Percentiles rank a stretch among this genome's conserved stretches.
Evolutionary conservation across 2,797 vertebrate genomes (phyloP).

Genomic region (Uromys caudimaculatus): DNA sequence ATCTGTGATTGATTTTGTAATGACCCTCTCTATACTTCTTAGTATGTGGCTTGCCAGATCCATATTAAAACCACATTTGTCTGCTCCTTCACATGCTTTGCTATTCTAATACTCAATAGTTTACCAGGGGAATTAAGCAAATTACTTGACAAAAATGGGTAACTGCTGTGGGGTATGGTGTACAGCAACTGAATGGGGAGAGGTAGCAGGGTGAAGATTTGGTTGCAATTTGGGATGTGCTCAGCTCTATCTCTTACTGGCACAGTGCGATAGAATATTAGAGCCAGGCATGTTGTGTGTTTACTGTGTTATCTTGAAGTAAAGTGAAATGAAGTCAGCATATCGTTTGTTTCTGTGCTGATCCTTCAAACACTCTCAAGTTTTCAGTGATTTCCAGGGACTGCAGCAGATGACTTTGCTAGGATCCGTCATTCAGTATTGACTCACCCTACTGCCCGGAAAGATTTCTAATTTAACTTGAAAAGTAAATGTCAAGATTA

Average conservation of each 20-base stretch:
- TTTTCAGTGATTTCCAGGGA: conserved; percentile 30
- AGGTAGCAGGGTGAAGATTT: not conserved
- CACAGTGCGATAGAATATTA: conserved; percentile 1
- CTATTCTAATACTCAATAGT: conserved; percentile 33
- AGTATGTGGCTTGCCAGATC: conserved; percentile 62
- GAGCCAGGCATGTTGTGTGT: not conserved
- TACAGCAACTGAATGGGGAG: not conserved
- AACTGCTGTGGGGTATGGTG: not conserved
- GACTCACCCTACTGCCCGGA: not conserved
- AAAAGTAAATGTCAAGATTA: conserved; percentile 49
- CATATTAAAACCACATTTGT: conserved; percentile 77
- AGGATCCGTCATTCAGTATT: not conserved
- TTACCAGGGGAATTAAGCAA: conserved; percentile 34
- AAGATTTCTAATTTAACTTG: not conserved
- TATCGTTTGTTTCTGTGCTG: conserved; percentile 35
- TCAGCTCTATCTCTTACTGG: not conserved
- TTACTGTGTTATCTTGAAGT: conserved; percentile 48
- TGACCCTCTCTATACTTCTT: conserved; percentile 62
- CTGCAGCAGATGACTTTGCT: not conserved
- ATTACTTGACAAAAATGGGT: conserved; percentile 19
- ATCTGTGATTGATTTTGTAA: conserved; percentile 73
- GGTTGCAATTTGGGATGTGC: conserved; percentile 6
- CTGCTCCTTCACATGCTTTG: conserved; percentile 61
- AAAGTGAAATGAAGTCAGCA: conserved; percentile 46
- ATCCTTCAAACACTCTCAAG: conserved; percentile 11